A percentile compares a stretch with the other conserved stretches of the same genome.
These are phyloP conservation scores for Acheta domesticus DNA, from an alignment of 2,888 invertebrate genomes.

Conservation along the genomic window DNA sequence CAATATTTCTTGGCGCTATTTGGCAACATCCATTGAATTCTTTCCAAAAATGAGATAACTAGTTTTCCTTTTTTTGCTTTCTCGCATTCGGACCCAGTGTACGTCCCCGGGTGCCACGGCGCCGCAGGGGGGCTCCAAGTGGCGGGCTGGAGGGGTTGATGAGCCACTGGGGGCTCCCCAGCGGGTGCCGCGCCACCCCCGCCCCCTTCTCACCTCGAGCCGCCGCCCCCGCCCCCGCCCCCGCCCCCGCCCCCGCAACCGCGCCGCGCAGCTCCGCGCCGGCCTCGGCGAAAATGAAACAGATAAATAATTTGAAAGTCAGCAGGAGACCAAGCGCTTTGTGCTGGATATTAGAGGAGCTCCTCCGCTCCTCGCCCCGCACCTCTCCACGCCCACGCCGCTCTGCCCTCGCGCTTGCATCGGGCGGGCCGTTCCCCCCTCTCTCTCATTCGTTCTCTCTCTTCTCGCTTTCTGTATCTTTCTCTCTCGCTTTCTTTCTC, in stretches of 20 bases:
- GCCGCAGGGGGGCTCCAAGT: too few relatives aligned
- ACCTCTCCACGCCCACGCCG: background rate
- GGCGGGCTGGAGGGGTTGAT: too few relatives aligned
- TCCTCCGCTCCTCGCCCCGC: background rate
- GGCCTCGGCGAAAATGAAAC: constrained; percentile 4
- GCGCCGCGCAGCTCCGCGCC: background rate
- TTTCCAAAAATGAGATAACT: too few relatives aligned
- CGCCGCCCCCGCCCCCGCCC: background rate
- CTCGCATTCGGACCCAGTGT: too few relatives aligned
- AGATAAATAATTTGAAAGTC: constrained; percentile 18
- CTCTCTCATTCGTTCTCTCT: background rate
- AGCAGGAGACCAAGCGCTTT: constrained; percentile 7
- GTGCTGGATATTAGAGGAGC: background rate
- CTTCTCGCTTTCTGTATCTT: background rate
- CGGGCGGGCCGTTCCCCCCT: too few relatives aligned
- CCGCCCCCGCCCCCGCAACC: background rate
- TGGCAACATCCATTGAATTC: too few relatives aligned
- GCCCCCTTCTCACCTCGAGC: background rate
- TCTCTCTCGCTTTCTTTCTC: background rate
- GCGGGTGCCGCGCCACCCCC: too few relatives aligned
- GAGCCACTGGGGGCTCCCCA: too few relatives aligned
- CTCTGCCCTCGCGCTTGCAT: too few relatives aligned
- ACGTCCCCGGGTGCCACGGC: too few relatives aligned
- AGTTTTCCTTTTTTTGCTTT: too few relatives aligned
- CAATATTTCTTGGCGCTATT: too few relatives aligned